phyloP scores from a whole-genome alignment of 2,113 vertebrate genomes.

The Bufo bufo region DNA sequence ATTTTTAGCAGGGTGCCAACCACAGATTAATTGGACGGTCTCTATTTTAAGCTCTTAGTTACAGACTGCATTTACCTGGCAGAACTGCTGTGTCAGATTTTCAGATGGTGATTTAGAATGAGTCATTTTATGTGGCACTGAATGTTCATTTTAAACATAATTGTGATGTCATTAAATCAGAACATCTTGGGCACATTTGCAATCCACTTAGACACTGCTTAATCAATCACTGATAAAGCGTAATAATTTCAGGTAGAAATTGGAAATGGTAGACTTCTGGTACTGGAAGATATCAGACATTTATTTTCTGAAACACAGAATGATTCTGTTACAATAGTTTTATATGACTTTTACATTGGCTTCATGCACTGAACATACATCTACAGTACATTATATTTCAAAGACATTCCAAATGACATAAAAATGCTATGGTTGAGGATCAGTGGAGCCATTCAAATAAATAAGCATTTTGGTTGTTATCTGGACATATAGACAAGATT shows the following conservation, averaged over 20 bases:
- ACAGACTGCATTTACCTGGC: conserved; percentile 4
- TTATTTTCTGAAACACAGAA: not conserved
- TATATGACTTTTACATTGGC: not conserved
- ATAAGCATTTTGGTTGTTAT: not conserved
- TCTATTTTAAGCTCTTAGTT: conserved; percentile 18
- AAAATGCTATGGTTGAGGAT: not conserved
- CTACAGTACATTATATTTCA: not conserved
- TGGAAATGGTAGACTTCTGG: not conserved
- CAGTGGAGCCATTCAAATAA: not conserved
- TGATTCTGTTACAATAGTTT: not conserved
- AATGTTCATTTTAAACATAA: conserved; percentile 12
- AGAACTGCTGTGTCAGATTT: not conserved
- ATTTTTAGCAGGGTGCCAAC: not conserved
- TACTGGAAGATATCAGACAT: not conserved
- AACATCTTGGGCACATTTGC: not conserved
- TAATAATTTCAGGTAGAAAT: not conserved
- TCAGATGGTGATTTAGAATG: not conserved
- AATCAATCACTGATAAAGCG: not conserved
- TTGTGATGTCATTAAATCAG: conserved; percentile 21
- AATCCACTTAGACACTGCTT: not conserved
- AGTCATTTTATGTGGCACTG: conserved; percentile 22
- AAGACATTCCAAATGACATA: not conserved
- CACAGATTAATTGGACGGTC: not conserved
- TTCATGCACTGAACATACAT: not conserved
- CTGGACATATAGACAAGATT: not conserved